These are phyloP conservation scores for Ametastegia equiseti DNA, from an alignment of 2,888 invertebrate species.

Conservation along the genomic window DNA sequence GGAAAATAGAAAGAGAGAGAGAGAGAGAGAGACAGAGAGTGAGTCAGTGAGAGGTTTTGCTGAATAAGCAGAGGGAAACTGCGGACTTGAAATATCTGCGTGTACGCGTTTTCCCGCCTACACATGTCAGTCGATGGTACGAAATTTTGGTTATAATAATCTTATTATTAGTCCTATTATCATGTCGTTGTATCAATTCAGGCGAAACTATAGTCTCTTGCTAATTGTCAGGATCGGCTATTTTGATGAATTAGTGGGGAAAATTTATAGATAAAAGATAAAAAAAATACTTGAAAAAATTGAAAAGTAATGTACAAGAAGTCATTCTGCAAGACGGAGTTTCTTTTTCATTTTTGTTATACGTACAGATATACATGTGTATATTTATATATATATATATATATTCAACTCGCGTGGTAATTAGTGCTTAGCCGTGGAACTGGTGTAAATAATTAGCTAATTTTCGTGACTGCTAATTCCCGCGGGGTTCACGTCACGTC, in stretches of 20 bases:
- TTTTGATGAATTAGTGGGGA: too few relatives aligned
- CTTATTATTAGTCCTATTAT: not conserved
- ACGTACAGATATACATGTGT: not conserved
- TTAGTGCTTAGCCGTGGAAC: constrained; percentile 26
- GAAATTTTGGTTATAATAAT: not conserved
- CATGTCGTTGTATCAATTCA: too few relatives aligned
- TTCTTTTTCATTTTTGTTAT: not conserved
- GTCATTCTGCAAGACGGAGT: not conserved
- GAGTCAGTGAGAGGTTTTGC: not conserved
- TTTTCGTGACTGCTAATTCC: constrained; percentile 33
- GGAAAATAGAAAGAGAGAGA: not conserved
- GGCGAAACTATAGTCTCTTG: too few relatives aligned
- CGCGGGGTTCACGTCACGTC: not conserved
- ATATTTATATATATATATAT: not conserved
- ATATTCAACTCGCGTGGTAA: not conserved
- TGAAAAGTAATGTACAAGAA: too few relatives aligned
- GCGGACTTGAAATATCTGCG: constrained; percentile 16
- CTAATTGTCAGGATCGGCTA: too few relatives aligned
- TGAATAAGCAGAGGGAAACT: constrained; percentile 10
- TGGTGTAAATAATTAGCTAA: constrained; percentile 34
- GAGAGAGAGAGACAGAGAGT: not conserved
- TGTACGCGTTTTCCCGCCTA: not conserved
- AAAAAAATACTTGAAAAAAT: too few relatives aligned
- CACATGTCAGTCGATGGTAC: not conserved
- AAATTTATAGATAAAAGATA: too few relatives aligned